Evolutionary conservation across 2,113 vertebrate species (phyloP).

Genomic region (Nipponia nippon): DNA sequence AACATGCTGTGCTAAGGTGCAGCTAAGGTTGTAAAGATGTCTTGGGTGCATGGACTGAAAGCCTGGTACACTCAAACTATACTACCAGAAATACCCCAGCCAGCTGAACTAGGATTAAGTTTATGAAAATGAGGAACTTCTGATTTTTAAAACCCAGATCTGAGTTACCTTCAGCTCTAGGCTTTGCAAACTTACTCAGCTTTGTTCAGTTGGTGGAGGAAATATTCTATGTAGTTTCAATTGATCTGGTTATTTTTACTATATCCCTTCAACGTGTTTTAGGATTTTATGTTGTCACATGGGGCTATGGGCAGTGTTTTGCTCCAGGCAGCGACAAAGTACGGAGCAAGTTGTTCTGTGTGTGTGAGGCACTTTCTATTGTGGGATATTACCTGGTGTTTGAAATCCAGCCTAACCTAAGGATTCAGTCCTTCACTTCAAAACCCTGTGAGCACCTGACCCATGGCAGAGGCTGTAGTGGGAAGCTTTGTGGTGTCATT

Average conservation of each 20-base stretch:
- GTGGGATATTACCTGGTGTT: not conserved
- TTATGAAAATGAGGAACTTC: not conserved
- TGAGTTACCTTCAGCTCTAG: not conserved
- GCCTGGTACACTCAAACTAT: not conserved
- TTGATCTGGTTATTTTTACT: not conserved
- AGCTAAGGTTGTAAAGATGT: not conserved
- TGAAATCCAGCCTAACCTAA: not conserved
- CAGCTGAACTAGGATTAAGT: not conserved
- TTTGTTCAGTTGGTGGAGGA: not conserved
- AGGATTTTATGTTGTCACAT: not conserved
- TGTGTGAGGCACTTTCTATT: not conserved
- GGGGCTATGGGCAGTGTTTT: not conserved
- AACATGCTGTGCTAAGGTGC: not conserved
- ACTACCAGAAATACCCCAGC: not conserved
- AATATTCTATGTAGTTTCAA: not conserved
- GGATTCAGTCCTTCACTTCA: not conserved
- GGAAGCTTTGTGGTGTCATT: not conserved
- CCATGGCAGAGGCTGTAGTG: accelerated
- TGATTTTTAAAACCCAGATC: not conserved
- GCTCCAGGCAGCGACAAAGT: not conserved
- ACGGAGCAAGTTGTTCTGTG: not conserved
- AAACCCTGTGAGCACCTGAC: not conserved
- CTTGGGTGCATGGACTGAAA: not conserved
- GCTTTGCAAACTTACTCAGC: not conserved
- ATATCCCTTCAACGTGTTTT: not conserved